phyloP scores from a whole-genome alignment of 2,888 invertebrate species.

The Lordiphosa andalusiaca region DNA sequence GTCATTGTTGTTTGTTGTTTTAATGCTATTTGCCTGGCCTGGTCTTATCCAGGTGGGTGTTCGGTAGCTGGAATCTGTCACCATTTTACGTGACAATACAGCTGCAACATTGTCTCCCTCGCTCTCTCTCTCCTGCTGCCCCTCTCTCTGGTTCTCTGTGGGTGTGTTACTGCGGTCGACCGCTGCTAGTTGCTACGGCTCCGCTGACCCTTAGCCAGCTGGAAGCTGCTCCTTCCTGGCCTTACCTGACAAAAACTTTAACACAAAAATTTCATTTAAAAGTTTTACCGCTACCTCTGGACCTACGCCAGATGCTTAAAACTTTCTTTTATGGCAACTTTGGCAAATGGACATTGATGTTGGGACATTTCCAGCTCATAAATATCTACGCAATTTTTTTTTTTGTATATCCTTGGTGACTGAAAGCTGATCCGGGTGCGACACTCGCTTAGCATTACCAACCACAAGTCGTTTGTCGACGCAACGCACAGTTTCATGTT shows the following conservation, averaged over 20 bases:
- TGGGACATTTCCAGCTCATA: conserved; percentile 50
- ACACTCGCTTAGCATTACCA: conserved; percentile 55
- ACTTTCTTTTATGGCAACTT: conserved; percentile 61
- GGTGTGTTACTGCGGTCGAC: conserved; percentile 55
- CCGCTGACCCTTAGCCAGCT: conserved; percentile 60
- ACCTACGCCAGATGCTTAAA: conserved; percentile 60
- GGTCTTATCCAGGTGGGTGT: conserved; percentile 24
- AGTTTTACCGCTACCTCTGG: conserved; percentile 54
- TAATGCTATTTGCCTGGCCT: conserved; percentile 64
- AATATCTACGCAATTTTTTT: conserved; percentile 45
- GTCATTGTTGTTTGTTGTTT: conserved; percentile 41
- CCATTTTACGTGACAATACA: conserved; percentile 74
- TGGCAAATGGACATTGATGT: conserved; percentile 67
- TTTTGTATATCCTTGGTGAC: conserved; percentile 5
- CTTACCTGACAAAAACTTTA: conserved; percentile 70
- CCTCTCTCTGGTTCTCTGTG: background rate
- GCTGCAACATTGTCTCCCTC: conserved; percentile 39
- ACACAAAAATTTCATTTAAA: conserved; percentile 74
- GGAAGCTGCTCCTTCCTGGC: conserved; percentile 11
- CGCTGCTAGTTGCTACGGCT: conserved; percentile 31
- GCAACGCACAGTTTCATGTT: too few relatives aligned
- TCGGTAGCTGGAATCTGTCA: conserved; percentile 65
- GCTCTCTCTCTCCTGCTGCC: background rate
- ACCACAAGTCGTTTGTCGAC: background rate
- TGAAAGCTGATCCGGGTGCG: conserved; percentile 3